Base-by-base conservation (phyloP, 2,888 invertebrate species). In the Eristalis arbustorum region DNA sequence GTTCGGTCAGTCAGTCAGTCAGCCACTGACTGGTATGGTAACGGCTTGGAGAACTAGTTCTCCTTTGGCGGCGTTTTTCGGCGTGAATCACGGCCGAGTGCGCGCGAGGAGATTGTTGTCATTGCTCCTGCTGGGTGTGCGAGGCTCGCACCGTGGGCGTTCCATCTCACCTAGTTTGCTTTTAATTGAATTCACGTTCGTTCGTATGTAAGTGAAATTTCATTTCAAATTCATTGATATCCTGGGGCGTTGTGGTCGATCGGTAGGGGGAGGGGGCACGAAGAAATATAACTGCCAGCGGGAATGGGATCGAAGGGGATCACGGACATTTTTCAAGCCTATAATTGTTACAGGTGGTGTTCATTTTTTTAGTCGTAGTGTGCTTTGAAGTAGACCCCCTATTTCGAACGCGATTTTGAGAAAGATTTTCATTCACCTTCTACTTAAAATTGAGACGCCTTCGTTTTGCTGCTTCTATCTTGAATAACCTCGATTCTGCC, bases 1-100 rank as follows among this genome's bases (percentile, higher is more conserved):
- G 69, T 69, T n/a, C 66, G 37, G 69, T 69, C 66, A 63, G 57
- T 75, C 74, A 40, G 40, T 56, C 49, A 1, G 28, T 14, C 34
- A 2, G 31, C n/a, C n/a, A n/a, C n/a, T n/a, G n/a, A n/a, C n/a
- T n/a, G 25, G 31, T 31, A 31, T 42, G 61, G 14, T 61, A 67
- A 71, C 71, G 67, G 10, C 72, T 31, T 31, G 14, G 22, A 18
- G 14, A 37, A 64, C 69, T 57, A n/a, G 63, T 57, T 57, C 37
- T 40, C 31, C 49, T 75, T 49, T 67, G 61, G 49, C 34, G 63
- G 40, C 28, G 25, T 1, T 59, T 22, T 59, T n/a, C 25, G 59
- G 25, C 25, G 23, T 59, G 59, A 59, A 10, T 59, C 25, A 25
- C 23, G 59, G 59, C 14, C 49, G 49, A 18, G 18, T 5, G 49